These are phyloP conservation scores for Lepetodrilus schrolli DNA, from an alignment of 2,888 invertebrate species.

Conservation along the genomic window DNA sequence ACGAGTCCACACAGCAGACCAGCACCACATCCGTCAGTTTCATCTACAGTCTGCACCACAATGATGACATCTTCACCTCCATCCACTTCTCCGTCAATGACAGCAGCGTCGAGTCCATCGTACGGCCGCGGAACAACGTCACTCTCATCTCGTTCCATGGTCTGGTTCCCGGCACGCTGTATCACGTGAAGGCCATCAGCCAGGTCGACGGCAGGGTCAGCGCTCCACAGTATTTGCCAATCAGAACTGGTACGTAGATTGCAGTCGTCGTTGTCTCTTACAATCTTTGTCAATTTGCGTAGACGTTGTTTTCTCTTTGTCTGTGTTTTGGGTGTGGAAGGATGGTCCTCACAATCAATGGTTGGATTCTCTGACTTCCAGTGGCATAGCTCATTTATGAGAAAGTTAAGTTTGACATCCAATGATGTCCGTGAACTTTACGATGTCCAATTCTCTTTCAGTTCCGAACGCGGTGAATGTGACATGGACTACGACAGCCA, in stretches of 20 bases:
- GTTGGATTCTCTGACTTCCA: neutral
- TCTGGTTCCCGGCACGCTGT: conserved; percentile 52
- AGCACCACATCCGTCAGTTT: conserved; percentile 44
- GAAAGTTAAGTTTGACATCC: neutral
- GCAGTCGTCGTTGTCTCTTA: neutral
- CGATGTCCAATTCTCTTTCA: conserved; percentile 13
- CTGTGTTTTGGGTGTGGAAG: neutral
- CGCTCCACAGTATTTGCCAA: conserved; percentile 36
- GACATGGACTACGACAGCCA: conserved; percentile 35
- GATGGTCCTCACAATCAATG: too few relatives aligned
- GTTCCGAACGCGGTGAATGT: conserved; percentile 43
- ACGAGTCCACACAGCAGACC: conserved; percentile 29
- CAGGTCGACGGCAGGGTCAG: conserved; percentile 51
- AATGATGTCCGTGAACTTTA: too few relatives aligned
- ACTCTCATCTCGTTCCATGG: conserved; percentile 45
- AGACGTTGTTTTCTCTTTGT: neutral
- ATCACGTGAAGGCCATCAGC: conserved; percentile 51
- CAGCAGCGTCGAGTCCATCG: conserved; percentile 31
- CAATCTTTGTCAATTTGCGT: neutral
- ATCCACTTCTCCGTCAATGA: conserved; percentile 44
- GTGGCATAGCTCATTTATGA: neutral
- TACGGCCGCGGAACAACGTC: conserved; percentile 38
- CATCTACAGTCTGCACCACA: conserved; percentile 41
- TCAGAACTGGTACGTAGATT: conserved; percentile 55
- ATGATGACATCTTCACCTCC: conserved; percentile 54